phyloP scores from a whole-genome alignment of 1,140 invertebrate species.

The Monochamus saltuarius region DNA sequence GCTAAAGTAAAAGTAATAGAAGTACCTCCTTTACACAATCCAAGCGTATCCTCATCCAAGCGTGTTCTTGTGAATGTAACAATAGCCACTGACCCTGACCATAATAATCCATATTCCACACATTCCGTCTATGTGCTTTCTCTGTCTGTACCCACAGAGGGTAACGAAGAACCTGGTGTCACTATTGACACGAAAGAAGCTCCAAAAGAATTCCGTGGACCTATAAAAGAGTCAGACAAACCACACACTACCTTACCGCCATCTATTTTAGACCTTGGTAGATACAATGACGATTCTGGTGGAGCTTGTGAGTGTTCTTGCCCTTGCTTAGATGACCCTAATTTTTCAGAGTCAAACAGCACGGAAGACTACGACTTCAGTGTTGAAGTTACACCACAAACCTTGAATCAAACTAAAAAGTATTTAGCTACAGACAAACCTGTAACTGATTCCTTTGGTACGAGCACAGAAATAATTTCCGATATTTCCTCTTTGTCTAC shows the following conservation, averaged over 20 bases:
- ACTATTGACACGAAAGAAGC: conserved; percentile 44
- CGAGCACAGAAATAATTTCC: conserved; percentile 9
- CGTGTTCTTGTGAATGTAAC: conserved; percentile 73
- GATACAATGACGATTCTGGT: conserved; percentile 47
- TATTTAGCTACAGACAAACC: conserved; percentile 1
- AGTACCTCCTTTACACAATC: conserved; percentile 32
- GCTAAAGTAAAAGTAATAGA: conserved; percentile 43
- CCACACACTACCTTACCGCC: neutral
- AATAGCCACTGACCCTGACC: conserved; percentile 65
- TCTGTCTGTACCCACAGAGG: conserved; percentile 67
- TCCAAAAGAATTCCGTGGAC: conserved; percentile 2
- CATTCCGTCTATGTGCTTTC: conserved; percentile 72
- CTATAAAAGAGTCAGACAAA: conserved; percentile 12
- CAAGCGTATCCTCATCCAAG: conserved; percentile 48
- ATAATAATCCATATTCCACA: conserved; percentile 52
- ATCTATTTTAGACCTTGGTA: conserved; percentile 8
- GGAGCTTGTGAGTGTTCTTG: conserved; percentile 76
- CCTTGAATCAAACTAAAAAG: neutral
- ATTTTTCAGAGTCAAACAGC: conserved; percentile 39
- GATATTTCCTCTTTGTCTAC: conserved; percentile 19
- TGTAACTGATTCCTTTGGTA: conserved; percentile 3
- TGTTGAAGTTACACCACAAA: conserved; percentile 10
- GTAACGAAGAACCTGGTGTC: conserved; percentile 59
- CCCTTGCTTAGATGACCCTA: conserved; percentile 53
- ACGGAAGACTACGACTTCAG: conserved; percentile 36